These are phyloP conservation scores for Ciconia stormi DNA, from an alignment of 2,113 vertebrate genomes.

Conservation along the genomic window DNA sequence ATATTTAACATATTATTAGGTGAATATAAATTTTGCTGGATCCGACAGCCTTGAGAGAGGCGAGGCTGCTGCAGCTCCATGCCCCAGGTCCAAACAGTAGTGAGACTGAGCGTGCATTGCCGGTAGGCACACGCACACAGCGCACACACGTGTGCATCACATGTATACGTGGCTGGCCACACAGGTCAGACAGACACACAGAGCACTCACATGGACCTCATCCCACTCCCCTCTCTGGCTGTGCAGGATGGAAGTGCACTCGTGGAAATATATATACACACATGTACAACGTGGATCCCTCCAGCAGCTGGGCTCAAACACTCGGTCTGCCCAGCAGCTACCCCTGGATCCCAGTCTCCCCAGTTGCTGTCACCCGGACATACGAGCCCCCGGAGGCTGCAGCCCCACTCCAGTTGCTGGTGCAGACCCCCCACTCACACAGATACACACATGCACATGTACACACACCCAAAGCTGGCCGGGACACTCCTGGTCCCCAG, in stretches of 20 bases:
- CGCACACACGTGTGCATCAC: neutral
- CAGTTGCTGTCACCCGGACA: neutral
- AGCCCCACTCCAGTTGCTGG: neutral
- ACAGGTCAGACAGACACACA: neutral
- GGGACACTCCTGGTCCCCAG: neutral
- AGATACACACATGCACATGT: too few relatives aligned
- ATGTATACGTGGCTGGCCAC: accelerated
- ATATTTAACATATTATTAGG: neutral
- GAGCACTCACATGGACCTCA: neutral
- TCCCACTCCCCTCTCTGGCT: neutral
- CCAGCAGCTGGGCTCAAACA: neutral
- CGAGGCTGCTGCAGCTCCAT: neutral
- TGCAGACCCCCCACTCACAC: neutral
- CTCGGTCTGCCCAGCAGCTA: neutral
- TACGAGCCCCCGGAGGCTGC: accelerated
- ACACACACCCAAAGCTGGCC: neutral
- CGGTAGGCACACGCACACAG: neutral
- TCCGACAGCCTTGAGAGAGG: neutral
- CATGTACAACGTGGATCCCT: accelerated
- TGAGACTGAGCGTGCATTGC: accelerated
- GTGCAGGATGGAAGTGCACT: neutral
- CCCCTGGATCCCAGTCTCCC: neutral
- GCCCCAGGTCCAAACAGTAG: accelerated
- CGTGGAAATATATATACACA: neutral
- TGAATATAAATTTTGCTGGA: neutral